phyloP scores from a whole-genome alignment of 2,888 invertebrate species.

The Caenorhabditis sp. region DNA sequence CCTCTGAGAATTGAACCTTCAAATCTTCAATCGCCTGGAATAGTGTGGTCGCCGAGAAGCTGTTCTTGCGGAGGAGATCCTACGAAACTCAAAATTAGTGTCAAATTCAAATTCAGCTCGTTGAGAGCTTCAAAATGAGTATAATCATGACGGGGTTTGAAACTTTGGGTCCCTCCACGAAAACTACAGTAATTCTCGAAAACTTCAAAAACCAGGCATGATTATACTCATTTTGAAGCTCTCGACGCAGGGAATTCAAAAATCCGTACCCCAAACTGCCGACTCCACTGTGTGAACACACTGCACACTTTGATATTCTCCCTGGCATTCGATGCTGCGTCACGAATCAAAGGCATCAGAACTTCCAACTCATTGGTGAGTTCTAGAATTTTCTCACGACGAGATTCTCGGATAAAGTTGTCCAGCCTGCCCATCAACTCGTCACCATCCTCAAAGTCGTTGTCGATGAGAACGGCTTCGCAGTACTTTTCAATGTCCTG shows the following conservation, averaged over 20 bases:
- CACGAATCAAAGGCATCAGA: conserved; percentile 75
- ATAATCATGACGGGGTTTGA: not conserved
- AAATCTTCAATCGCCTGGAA: conserved; percentile 76
- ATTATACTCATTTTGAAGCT: not conserved
- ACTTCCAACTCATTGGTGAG: conserved; percentile 71
- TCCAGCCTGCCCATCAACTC: conserved; percentile 61
- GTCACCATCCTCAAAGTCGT: conserved; percentile 69
- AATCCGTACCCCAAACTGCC: conserved; percentile 64
- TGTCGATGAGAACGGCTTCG: conserved; percentile 68
- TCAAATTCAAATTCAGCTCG: not conserved
- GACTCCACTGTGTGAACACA: conserved; percentile 79
- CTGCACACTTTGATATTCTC: conserved; percentile 76
- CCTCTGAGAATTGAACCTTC: conserved; percentile 71
- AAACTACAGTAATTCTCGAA: not conserved
- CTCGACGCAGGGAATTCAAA: not conserved
- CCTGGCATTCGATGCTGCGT: conserved; percentile 75
- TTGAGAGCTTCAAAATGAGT: not conserved
- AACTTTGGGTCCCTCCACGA: not conserved
- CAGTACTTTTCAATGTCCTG: conserved; percentile 72
- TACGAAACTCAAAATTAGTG: conserved; percentile 15
- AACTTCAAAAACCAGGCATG: too few relatives aligned
- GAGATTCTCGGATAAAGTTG: conserved; percentile 71
- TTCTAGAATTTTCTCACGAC: conserved; percentile 73
- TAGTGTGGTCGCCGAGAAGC: conserved; percentile 65
- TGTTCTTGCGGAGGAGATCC: conserved; percentile 60